Conservation (phyloP, 1,140 invertebrate species). For the Listronotus bonariensis region DNA sequence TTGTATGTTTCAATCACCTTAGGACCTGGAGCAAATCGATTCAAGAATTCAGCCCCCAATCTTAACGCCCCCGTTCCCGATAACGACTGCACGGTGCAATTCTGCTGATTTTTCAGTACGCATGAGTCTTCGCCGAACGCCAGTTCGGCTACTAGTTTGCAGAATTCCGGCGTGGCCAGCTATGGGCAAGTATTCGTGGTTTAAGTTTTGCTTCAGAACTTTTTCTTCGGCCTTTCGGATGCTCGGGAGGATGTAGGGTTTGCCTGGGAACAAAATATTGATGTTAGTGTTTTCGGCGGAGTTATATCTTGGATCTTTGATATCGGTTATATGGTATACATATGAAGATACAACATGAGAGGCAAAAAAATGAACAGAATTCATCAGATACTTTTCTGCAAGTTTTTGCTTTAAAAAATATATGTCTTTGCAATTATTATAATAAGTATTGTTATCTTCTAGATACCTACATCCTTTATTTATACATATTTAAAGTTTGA, state of each 20-base stretch:
- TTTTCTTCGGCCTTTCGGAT: slow-evolving; percentile 73
- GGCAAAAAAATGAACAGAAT: no score
- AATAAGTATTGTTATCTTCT: no score
- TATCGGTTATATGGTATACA: no score
- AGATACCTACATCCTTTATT: no score
- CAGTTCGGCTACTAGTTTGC: slow-evolving; percentile 79
- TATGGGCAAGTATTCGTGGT: slow-evolving; percentile 96
- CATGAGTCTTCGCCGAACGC: slow-evolving; percentile 86
- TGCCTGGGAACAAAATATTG: slow-evolving; percentile 61
- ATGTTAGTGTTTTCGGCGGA: no score
- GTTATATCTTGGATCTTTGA: no score
- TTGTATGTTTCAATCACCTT: slow-evolving; percentile 59
- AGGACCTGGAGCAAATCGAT: slow-evolving; percentile 77
- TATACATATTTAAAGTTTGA: no score
- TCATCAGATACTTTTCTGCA: no score
- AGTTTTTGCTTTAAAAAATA: neutral
- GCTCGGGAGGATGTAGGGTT: slow-evolving; percentile 90
- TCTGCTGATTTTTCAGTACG: slow-evolving; percentile 70
- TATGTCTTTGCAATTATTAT: no score
- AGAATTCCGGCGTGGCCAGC: slow-evolving; percentile 80
- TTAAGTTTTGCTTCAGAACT: slow-evolving; percentile 67
- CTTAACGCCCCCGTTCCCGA: slow-evolving; percentile 97
- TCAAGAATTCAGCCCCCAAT: slow-evolving; percentile 90
- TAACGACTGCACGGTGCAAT: slow-evolving; percentile 74
- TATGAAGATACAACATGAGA: no score